Evolutionary conservation across 1,140 invertebrate species (phyloP), one percentile per base, ranked within the genome.

Genomic region (Campoletis sonorensis): DNA sequence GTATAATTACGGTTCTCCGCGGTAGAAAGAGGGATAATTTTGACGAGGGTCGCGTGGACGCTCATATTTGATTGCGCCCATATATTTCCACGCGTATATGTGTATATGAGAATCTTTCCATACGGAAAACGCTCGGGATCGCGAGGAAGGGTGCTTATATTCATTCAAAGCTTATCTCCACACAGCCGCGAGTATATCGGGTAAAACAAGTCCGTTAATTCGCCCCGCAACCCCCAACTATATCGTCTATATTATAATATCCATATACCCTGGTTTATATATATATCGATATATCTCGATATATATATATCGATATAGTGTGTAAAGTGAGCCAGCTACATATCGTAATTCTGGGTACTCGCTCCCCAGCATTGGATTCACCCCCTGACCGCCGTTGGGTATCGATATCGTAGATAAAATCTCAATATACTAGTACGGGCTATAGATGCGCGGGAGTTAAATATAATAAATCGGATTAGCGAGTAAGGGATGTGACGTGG

Each of bases 391-490:
- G 83, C 80, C 79, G 27, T 68, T 72, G 61, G 84, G 81, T 84
- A 86, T 87, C 87, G 84, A 85, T 87, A 84, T 82, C 80, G 78
- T 30, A 84, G 87, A 89, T 88, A 88, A 88, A 87, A 89, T 88
- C 85, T 87, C 82, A 83, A 86, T 86, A 85, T 37, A 26, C 21
- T 21, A 10, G 51, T 61, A 33, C 40, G 21, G 18, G 54, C 15
- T n/a, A 72, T 18, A 72, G 16, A 51, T 40, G 71, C n/a, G 40
- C 21, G 37, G n/a, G 49, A 51, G 40, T 70, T 86, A 67, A 67
- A 83, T 88, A 85, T 85, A 86, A 89, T 89, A 89, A 89, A 89
- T 89, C 88, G 88, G 88, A 89, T 89, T 89, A 89, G 73, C 78
- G 79, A 79, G 30, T 70, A 79, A 71, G 64, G 45, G 45, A 37